phyloP scores from a whole-genome alignment of 2,888 invertebrate species.

The Hedychridium roseum region DNA sequence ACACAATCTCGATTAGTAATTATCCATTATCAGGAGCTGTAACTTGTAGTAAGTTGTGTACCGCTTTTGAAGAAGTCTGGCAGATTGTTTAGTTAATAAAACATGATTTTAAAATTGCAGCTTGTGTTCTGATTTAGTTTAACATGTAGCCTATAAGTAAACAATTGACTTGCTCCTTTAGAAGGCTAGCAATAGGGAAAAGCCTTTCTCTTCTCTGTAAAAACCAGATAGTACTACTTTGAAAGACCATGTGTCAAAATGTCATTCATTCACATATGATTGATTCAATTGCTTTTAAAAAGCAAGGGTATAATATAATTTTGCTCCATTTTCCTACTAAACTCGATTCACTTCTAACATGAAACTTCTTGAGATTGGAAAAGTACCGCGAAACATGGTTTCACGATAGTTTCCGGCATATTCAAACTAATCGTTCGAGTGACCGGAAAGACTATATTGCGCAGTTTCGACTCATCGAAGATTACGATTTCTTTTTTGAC shows the following conservation, averaged over 20 bases:
- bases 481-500: slow-evolving; percentile 26
- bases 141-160: too few relatives aligned
- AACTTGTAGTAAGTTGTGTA: slow-evolving; percentile 93
- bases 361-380: too few relatives aligned
- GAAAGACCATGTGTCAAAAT: neutral
- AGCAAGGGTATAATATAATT: too few relatives aligned
- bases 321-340: too few relatives aligned
- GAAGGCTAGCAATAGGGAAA: too few relatives aligned
- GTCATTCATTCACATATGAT: neutral
- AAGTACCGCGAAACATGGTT: too few relatives aligned
- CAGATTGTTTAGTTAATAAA: slow-evolving; percentile 69
- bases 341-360: too few relatives aligned
- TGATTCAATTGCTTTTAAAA: neutral
- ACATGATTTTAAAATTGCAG: too few relatives aligned
- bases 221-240: neutral
- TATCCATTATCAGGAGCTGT: slow-evolving; percentile 97
- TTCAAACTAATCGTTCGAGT: too few relatives aligned
- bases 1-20: slow-evolving; percentile 89
- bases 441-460: slow-evolving; percentile 29
- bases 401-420: too few relatives aligned
- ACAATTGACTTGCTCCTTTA: too few relatives aligned
- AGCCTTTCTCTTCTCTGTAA: neutral
- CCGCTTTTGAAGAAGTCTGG: slow-evolving; percentile 96
- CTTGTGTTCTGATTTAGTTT: too few relatives aligned
- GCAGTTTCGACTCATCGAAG: neutral